Base-by-base conservation (phyloP, 1,140 invertebrate species). In the Battus philenor region DNA sequence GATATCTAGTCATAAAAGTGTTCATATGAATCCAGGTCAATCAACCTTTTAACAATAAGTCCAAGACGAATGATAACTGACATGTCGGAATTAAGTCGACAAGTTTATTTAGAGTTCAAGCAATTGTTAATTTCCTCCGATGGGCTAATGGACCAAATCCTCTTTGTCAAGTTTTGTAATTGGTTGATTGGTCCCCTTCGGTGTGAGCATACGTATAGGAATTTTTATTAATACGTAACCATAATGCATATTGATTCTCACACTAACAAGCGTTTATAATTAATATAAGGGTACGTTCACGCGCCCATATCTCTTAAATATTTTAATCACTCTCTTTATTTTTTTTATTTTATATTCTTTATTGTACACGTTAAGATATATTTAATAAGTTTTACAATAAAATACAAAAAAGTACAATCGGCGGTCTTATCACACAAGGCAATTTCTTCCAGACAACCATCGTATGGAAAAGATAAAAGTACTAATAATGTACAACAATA, bases 71-170 rank as follows among this genome's bases (percentile, higher is more conserved):
- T 60, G 72, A 78, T 75, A 76, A 81, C 67, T 75, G 70, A 80
- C 69, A 69, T 65, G 65, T 60, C 59, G 58, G 70, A 68, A 71
- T 75, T 76, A 72, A 67, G 53, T 70, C 62, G 67, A 68, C 67
- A 58, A 67, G 62, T 64, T 65, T 76, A 76, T 76, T 76, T 75
- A 58, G 67, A 66, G 64, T 65, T 61, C 59, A 64, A 67, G 68
- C 67, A 72, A 76, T 76, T 76, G 72, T 76, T 75, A 76, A 76
- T 76, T 74, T 76, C 72, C 72, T 71, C 52, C 69, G 68, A 75
- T 75, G 64, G 63, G 52, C 68, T 76, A 76, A 76, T 76, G 65
- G 72, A 52, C 61, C 57, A 68, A 76, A 76, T 76, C 73, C 73
- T 73, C 70, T 66, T 59, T 46, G 59, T 69, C 41, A 56, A 65